Base-by-base conservation (phyloP, 2,113 vertebrate genomes). In the Orientallactaga bullata region DNA sequence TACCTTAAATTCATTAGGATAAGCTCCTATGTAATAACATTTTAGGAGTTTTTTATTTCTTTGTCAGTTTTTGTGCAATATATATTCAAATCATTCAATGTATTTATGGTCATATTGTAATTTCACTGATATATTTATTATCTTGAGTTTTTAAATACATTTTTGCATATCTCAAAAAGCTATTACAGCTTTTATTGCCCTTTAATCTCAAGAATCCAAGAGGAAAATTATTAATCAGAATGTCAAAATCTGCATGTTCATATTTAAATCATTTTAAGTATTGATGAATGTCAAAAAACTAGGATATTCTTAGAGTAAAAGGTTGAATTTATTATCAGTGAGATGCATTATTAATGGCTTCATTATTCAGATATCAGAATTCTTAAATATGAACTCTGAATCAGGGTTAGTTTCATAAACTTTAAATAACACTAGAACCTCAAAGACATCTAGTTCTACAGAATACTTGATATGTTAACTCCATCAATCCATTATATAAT, bases 281-380 rank as follows among this genome's bases (percentile, higher is more conserved):
- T 69, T 23, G 77, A 88, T 76, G 65, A 90, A 94, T 94, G 92
- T 95, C 83, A 90, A 93, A 95, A 47, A 88, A 71, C 28, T 94
- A 37, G 11, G 17, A 90, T 94, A 90, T 90, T 95, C 39, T 92
- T 94, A 94, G 87, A 94, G 89, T 76, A 81, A 94, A 96, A 96
- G 92, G 68, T 88, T 95, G 83, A 90, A 91, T 90, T 85, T 90
- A 90, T 95, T 90, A 88, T 80, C 35, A 92, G 42, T 71, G 87
- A 71, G 39, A 85, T 76, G 20, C 35, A 84, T 94, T 95, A 95
- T 92, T 95, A 95, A 95, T 88, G 17, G 7, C 21, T 88, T 95
- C 39, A 92, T 79, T 94, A 94, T 72, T 30, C 28, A 90, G 74
- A 80, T 83, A 94, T 69, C 61, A 88, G 30, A 92, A 95, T 94